phyloP scores from a whole-genome alignment of 2,888 invertebrate species.

The Dorcus parallelipipedus region DNA sequence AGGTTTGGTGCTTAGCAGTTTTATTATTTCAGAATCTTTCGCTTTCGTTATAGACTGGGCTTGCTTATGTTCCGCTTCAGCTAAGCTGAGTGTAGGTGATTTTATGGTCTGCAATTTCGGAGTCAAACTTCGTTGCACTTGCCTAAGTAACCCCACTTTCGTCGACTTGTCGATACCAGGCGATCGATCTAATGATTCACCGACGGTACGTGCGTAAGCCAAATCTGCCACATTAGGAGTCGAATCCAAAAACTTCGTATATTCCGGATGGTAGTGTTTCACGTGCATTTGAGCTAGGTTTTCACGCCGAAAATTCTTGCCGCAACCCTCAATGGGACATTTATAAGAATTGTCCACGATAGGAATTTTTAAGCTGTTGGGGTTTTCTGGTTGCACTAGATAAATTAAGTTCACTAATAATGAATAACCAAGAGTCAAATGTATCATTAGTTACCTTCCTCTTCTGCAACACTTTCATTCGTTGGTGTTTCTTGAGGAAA shows the following conservation, averaged over 20 bases:
- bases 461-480: slow-evolving; percentile 3
- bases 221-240: slow-evolving; percentile 85
- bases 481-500: slow-evolving; percentile 3
- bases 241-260: slow-evolving; percentile 69
- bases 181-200: slow-evolving; percentile 53
- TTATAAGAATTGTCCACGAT: slow-evolving; percentile 64
- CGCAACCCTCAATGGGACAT: slow-evolving; percentile 80
- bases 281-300: slow-evolving; percentile 90
- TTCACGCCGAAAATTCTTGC: slow-evolving; percentile 87
- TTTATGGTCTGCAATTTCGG: slow-evolving; percentile 20
- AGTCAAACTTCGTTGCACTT: slow-evolving; percentile 17
- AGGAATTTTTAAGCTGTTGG: slow-evolving; percentile 41
- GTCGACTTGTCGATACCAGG: slow-evolving; percentile 25
- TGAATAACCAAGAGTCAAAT: not conserved
- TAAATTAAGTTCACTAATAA: not conserved
- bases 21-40: slow-evolving; percentile 43
- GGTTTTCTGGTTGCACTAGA: slow-evolving; percentile 32
- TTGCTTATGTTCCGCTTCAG: slow-evolving; percentile 23
- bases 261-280: slow-evolving; percentile 88
- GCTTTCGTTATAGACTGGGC: slow-evolving; percentile 17
- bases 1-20: slow-evolving; percentile 39
- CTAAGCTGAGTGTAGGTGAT: slow-evolving; percentile 21
- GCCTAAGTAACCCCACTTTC: slow-evolving; percentile 10
- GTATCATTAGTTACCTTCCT: slow-evolving; percentile 10
- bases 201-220: slow-evolving; percentile 75